A percentile compares a stretch with the other conserved stretches of the same genome.
phyloP scores from a whole-genome alignment of 1,140 invertebrate species.

The Dendrolimus kikuchii region DNA sequence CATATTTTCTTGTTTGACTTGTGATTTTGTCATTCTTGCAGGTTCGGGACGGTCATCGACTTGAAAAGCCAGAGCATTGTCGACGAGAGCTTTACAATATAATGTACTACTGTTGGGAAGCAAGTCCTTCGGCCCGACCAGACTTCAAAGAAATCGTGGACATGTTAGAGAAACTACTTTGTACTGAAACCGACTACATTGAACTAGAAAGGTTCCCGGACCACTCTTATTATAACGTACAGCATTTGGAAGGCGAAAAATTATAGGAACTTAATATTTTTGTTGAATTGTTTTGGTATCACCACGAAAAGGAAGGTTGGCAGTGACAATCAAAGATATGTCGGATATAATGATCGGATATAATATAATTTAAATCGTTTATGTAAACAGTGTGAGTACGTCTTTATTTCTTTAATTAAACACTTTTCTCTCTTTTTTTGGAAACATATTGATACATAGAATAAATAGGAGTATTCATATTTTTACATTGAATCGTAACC shows the following conservation, averaged over 20 bases:
- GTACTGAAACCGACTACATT: conserved; percentile 94
- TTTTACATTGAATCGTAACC: no score
- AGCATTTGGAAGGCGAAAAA: conserved; percentile 89
- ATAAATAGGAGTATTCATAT: no score
- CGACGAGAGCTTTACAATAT: conserved; percentile 92
- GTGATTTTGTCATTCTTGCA: conserved; percentile 28
- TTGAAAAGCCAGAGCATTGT: conserved; percentile 93
- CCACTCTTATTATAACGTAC: conserved; percentile 94
- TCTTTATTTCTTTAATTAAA: no score
- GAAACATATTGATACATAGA: no score
- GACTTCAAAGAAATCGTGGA: conserved; percentile 85
- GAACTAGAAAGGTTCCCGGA: conserved; percentile 94
- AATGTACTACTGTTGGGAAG: conserved; percentile 95
- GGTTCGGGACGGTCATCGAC: conserved; percentile 86
- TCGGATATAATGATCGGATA: no score
- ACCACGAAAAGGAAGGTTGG: no score
- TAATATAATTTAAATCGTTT: no score
- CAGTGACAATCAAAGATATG: no score
- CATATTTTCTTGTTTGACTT: not conserved
- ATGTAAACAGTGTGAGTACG: no score
- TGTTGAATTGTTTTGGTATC: no score
- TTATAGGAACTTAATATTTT: conserved; percentile 61
- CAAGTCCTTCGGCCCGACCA: conserved; percentile 83
- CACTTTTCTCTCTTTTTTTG: no score
- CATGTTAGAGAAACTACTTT: conserved; percentile 85